These are phyloP conservation scores for Cenopis cana DNA, from an alignment of 2,888 invertebrate species.

Conservation along the genomic window DNA sequence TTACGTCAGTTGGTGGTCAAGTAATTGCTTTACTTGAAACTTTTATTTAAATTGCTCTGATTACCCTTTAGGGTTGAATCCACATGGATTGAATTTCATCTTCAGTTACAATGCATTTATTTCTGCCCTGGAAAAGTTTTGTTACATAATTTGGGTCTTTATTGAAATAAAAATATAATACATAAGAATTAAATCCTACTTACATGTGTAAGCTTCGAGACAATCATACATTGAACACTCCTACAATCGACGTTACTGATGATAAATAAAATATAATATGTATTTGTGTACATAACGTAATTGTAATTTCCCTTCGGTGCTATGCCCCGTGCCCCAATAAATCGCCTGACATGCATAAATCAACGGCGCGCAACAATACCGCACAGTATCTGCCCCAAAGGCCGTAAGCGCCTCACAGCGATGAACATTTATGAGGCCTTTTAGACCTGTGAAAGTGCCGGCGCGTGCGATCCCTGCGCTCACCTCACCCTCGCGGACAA, in stretches of 20 bases:
- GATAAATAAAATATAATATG: background rate
- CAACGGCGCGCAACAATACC: conserved; percentile 50
- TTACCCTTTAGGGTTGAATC: conserved; percentile 20
- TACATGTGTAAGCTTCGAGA: no score
- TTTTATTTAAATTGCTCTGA: background rate
- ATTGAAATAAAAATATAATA: background rate
- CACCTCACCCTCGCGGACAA: conserved; percentile 81
- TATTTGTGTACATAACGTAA: background rate
- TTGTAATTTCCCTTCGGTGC: conserved; percentile 5
- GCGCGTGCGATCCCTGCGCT: conserved; percentile 77
- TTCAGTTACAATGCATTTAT: conserved; percentile 1
- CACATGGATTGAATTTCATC: conserved; percentile 24
- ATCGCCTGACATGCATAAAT: conserved; percentile 58
- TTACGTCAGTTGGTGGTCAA: conserved; percentile 60
- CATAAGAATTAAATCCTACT: no score
- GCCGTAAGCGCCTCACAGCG: background rate
- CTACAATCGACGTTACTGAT: background rate
- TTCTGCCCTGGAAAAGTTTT: background rate
- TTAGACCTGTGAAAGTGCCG: conserved; percentile 49
- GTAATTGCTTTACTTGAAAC: conserved; percentile 43
- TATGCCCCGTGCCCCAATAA: conserved; percentile 57
- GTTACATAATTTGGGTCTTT: background rate
- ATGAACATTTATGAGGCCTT: conserved; percentile 28
- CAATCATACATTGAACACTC: no score
- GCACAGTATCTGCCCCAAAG: background rate